A percentile compares a stretch with the other conserved stretches of the same genome.
Evolutionary conservation across 2,888 invertebrate genomes (phyloP).

Genomic region (Deilephila elpenor): DNA sequence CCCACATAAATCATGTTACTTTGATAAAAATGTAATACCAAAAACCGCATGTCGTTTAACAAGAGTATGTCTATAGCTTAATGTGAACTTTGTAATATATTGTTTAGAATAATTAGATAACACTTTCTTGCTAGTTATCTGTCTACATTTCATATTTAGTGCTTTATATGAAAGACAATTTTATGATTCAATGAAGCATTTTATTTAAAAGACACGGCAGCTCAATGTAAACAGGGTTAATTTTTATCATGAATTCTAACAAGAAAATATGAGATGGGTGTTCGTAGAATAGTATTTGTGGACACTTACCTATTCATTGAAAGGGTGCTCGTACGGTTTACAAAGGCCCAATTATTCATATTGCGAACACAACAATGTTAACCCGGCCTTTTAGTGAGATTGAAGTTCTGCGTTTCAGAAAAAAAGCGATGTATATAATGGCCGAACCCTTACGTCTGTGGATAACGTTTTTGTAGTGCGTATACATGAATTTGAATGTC

Average conservation of each 20-base stretch:
- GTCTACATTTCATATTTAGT: too few relatives aligned
- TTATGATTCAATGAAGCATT: too few relatives aligned
- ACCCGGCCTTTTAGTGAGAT: conserved; percentile 1
- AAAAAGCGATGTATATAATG: neutral
- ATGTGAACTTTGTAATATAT: neutral
- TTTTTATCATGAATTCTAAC: too few relatives aligned
- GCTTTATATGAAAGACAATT: too few relatives aligned
- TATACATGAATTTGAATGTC: neutral
- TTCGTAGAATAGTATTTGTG: neutral
- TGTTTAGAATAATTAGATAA: neutral
- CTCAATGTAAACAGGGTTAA: too few relatives aligned
- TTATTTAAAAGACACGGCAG: too few relatives aligned
- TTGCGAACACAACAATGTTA: conserved; percentile 1
- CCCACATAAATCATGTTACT: neutral
- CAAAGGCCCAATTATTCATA: conserved; percentile 27
- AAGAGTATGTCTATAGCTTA: neutral
- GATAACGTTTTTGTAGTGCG: neutral
- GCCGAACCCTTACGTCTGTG: neutral
- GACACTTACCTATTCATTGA: neutral
- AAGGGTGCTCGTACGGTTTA: conserved; percentile 10
- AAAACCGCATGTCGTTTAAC: neutral
- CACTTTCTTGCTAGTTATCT: too few relatives aligned
- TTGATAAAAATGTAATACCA: neutral
- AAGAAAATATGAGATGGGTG: too few relatives aligned
- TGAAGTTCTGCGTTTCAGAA: neutral